Base-by-base conservation (phyloP, 2,797 vertebrate species). In the Alcedo atthis region DNA sequence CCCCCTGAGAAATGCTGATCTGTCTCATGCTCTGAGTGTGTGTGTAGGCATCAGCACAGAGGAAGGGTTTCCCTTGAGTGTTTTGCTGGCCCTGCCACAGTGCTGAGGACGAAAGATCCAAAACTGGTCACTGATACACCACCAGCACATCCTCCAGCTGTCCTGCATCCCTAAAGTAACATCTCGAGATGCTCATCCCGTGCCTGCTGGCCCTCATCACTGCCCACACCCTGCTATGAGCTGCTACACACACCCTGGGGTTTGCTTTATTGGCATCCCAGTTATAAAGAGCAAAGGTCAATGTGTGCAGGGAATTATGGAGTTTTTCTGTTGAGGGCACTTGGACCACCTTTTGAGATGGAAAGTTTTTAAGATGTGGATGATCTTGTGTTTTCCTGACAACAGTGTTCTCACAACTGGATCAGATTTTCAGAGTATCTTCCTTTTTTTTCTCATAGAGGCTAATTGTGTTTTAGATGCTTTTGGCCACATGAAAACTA, bases 71-170 rank as follows among this genome's bases (percentile, higher is more conserved):
- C 58, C 62, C 42, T n/a, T 0, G 2, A 32, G 26, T 0, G 3
- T 53, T 71, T 45, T 64, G 48, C 54, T 45, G 35, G 55, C 9
- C 25, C 28, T 71, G 81, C n/a, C 14, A 0, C 1, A 7, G 42
- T 33, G 53, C 42, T 45, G 70, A 43, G 63, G 75, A 15, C 8
- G 45, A 53, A 46, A 45, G 20, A 5, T 42, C 15, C 42, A 8
- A 28, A 49, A 14, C 19, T 15, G 46, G 17, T 33, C 16, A 0
- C 42, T 25, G 66, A 7, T 1, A 1, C 30, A 9, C 45, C 53
- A 18, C 5, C n/a, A 42, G 54, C n/a, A 9, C 0, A 0, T 28
- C 37, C 33, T 49, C 61, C 2, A 18, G 26, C 21, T 1, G 2
- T 28, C 54, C 55, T 17, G 51, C 15, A 9, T 24, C 43, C 66